Evolutionary conservation across 1,140 invertebrate species (phyloP), one percentile per base, ranked within the genome.

Genomic region (Papilio polytes): DNA sequence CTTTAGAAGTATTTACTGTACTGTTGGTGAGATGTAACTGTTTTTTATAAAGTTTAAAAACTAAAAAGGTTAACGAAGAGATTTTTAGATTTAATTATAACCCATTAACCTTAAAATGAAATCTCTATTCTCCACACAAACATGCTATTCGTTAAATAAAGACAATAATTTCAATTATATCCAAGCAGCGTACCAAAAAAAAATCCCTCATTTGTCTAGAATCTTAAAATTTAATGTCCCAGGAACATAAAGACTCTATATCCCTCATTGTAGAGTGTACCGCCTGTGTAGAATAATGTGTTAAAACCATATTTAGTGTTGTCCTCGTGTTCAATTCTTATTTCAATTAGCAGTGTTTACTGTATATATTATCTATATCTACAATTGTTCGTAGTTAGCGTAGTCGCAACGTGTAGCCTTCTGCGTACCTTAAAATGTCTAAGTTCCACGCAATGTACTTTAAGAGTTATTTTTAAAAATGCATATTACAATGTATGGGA

Each of bases 391-490:
- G 44, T 44, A 48, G 26, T n/a, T 74, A 74, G 73, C 44, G 44
- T 74, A 74, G 73, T 46, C 44, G 44, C 73, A 74, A 74, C 41
- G n/a, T 46, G 10, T 74, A 74, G 73, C 44, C 73, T 74, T 74
- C 10, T 48, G 9, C n/a, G 44, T 74, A 74, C 44, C 73, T 74
- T 74, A 74, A 0, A 46, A 12, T 74, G 2, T 46, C 41, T n/a
- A 44, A 73, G 70, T 73, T 73, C 70, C 26, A 73, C n/a, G 70
- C 70, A 41, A 44, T 73, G 70, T 73, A 73, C 31, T 73, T 63
- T 63, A 22, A 63, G 59, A 20, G 26, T 63, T 22, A 3, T 10
- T 59, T 26, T 63, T 2, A 12, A 10, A 63, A 63, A 63, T 63
- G 10, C 8, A 22, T 26, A 63, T 63, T 22, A 22, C 20, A 63